Evolutionary conservation across 1,140 invertebrate species (phyloP).

Genomic region (Psilanteris sp.): DNA sequence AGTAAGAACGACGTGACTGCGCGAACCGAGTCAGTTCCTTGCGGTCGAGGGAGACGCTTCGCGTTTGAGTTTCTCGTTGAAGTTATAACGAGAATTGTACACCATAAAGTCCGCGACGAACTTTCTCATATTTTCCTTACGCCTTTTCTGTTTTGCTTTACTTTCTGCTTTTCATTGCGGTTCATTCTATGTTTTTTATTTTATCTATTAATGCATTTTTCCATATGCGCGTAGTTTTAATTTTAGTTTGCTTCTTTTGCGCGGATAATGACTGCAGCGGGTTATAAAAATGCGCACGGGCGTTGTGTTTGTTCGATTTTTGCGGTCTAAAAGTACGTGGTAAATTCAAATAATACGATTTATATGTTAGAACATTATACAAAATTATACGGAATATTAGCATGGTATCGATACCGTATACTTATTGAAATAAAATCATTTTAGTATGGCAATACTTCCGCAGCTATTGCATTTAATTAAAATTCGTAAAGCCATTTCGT

Average conservation of each 20-base stretch:
- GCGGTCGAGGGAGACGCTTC: constrained; percentile 33
- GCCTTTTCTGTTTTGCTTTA: constrained; percentile 36
- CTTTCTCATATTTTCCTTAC: constrained; percentile 59
- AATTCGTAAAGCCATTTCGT: too few species aligned
- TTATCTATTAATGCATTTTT: constrained; percentile 39
- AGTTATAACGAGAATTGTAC: constrained; percentile 63
- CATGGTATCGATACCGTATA: too few species aligned
- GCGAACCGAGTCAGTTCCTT: constrained; percentile 43
- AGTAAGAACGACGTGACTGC: constrained; percentile 47
- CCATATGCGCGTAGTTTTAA: constrained; percentile 16
- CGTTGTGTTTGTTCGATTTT: background rate
- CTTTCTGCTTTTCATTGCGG: constrained; percentile 11
- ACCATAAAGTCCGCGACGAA: constrained; percentile 46
- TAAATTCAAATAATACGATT: too few species aligned
- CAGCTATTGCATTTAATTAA: too few species aligned
- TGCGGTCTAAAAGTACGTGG: too few species aligned
- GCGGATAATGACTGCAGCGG: constrained; percentile 4
- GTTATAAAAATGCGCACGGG: background rate
- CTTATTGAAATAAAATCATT: too few species aligned
- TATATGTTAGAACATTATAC: too few species aligned
- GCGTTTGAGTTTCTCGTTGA: constrained; percentile 53
- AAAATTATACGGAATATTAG: too few species aligned
- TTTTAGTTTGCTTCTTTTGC: constrained; percentile 2
- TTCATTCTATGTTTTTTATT: constrained; percentile 36
- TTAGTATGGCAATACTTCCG: too few species aligned